Evolutionary conservation across 1,140 invertebrate genomes (phyloP).

Genomic region (Microvelia longipes): DNA sequence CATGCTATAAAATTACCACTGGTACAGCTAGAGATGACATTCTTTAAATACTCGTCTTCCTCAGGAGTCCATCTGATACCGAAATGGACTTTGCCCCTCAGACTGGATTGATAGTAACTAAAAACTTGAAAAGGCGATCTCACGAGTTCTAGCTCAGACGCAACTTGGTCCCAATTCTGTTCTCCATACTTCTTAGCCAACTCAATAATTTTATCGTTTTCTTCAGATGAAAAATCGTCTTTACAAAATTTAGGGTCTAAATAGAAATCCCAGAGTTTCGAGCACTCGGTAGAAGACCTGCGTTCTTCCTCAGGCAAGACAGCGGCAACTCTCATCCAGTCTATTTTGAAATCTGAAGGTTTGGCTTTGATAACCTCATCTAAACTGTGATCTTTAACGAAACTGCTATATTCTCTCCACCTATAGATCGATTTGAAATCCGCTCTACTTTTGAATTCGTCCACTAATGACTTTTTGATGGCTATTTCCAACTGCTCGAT

Average conservation of each 20-base stretch:
- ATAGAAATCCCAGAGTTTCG: not conserved
- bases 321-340: not conserved
- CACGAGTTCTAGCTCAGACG: not conserved
- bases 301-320: not conserved
- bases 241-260: not conserved
- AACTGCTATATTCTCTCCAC: not conserved
- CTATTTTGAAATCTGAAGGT: not conserved
- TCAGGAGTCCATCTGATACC: not conserved
- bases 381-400: not conserved
- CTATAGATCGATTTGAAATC: not conserved
- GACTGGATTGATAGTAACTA: not conserved
- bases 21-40: not conserved
- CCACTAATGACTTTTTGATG: not conserved
- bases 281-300: not conserved
- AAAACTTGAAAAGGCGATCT: not conserved
- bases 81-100: not conserved
- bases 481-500: not conserved
- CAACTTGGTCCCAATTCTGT: not conserved
- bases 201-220: not conserved
- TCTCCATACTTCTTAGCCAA: not conserved
- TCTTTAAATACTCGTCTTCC: not conserved
- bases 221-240: not conserved
- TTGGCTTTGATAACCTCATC: not conserved
- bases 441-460: not conserved
- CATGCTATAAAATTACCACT: not conserved